A percentile compares a stretch with the other conserved stretches of the same genome.
phyloP scores from a whole-genome alignment of 2,888 invertebrate genomes.

The Cephus spinipes region DNA sequence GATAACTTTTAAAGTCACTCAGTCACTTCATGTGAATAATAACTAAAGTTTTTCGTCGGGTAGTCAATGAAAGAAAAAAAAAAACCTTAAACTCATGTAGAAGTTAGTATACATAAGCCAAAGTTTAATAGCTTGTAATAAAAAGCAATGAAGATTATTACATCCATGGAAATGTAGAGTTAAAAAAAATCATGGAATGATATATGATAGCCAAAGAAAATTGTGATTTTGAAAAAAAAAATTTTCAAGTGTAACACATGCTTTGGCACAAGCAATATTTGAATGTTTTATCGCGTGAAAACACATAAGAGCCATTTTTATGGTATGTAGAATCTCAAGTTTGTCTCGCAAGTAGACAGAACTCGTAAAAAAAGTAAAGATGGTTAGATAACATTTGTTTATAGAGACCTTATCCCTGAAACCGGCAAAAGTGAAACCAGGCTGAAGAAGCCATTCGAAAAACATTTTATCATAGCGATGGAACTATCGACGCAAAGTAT shows the following conservation, averaged over 20 bases:
- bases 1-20: not conserved
- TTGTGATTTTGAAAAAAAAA: not conserved
- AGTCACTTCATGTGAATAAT: not conserved
- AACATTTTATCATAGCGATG: not conserved
- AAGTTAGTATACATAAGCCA: not conserved
- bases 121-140: not conserved
- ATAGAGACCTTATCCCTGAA: not conserved
- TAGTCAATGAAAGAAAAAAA: not conserved
- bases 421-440: not conserved
- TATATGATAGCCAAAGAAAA: not conserved
- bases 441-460: not conserved
- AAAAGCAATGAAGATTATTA: not conserved
- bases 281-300: not conserved
- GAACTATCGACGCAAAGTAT: not conserved
- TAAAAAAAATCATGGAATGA: not conserved
- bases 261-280: not conserved
- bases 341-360: not conserved
- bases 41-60: not conserved
- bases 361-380: not conserved
- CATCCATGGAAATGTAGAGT: not conserved
- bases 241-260: not conserved
- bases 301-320: not conserved
- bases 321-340: not conserved
- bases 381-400: not conserved
- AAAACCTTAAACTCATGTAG: not conserved